These are phyloP conservation scores for Dendrophyllia cribrosa DNA, from an alignment of 64 coral and sea anemone genomes.

Conservation along the genomic window DNA sequence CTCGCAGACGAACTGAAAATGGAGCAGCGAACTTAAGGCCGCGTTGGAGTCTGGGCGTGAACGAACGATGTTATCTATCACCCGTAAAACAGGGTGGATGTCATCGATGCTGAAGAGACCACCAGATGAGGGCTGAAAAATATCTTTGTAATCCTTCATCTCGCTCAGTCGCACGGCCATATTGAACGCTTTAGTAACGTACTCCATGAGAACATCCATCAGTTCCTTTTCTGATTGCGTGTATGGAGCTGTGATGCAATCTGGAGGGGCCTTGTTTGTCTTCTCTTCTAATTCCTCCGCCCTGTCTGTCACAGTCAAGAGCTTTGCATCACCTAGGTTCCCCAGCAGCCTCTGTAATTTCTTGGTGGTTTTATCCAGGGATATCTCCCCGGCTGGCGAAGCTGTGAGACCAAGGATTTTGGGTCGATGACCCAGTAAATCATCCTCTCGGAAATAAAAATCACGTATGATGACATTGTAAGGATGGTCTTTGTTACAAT, in stretches of 20 bases:
- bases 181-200: constrained; percentile 90
- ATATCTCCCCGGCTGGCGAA: constrained; percentile 89
- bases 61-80: constrained; percentile 83
- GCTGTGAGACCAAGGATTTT: constrained; percentile 86
- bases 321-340: constrained; percentile 80
- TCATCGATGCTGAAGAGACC: constrained; percentile 77
- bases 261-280: constrained; percentile 64
- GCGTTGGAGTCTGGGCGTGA: constrained; percentile 40
- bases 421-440: constrained; percentile 50
- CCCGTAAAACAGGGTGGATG: constrained; percentile 76
- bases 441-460: constrained; percentile 74
- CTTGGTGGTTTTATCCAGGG: constrained; percentile 85
- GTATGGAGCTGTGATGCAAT: constrained; percentile 71
- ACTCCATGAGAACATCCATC: constrained; percentile 60
- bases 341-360: constrained; percentile 77
- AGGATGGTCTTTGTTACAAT: constrained; percentile 96
- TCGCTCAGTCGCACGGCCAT: constrained; percentile 85
- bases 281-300: constrained; percentile 67
- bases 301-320: constrained; percentile 65
- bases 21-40: constrained; percentile 71
- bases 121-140: constrained; percentile 90
- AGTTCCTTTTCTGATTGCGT: constrained; percentile 55
- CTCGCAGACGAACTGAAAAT: constrained; percentile 83
- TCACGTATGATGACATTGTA: constrained; percentile 91
- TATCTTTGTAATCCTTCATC: constrained; percentile 92